A percentile compares a stretch with the other conserved stretches of the same genome.
phyloP scores from a whole-genome alignment of 2,113 vertebrate genomes.

The Urocitellus parryii region DNA sequence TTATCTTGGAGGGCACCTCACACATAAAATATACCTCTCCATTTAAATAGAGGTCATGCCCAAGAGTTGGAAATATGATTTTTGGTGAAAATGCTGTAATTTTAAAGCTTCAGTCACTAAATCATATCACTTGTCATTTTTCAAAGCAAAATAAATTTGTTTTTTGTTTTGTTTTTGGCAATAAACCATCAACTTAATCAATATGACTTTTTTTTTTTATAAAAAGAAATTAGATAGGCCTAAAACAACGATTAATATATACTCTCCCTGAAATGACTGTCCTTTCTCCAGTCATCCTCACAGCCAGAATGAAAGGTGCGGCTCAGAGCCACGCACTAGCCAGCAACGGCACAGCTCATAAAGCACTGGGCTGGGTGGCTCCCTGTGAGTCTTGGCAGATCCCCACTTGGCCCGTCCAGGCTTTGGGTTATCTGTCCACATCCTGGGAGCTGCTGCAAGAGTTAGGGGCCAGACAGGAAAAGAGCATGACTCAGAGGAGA shows the following conservation, averaged over 20 bases:
- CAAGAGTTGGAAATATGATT: neutral
- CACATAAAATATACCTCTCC: neutral
- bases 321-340: neutral
- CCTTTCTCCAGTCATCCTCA: neutral
- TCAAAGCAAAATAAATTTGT: neutral
- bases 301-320: neutral
- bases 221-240: neutral
- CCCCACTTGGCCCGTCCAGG: accelerated
- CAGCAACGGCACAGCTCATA: accelerated
- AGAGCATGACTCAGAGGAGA: neutral
- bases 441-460: neutral
- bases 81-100: slow-evolving; percentile 53
- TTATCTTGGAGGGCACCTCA: neutral
- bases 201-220: neutral
- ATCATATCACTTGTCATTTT: neutral
- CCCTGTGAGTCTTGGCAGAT: accelerated
- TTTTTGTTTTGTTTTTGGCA: neutral
- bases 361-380: neutral
- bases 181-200: neutral
- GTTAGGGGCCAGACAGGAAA: neutral
- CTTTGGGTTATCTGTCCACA: too few species aligned
- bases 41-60: neutral
- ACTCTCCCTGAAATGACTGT: neutral
- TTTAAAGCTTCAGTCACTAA: neutral
- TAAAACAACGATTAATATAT: neutral